Base-by-base conservation (phyloP, 2,888 invertebrate genomes). In the Boloria selene region DNA sequence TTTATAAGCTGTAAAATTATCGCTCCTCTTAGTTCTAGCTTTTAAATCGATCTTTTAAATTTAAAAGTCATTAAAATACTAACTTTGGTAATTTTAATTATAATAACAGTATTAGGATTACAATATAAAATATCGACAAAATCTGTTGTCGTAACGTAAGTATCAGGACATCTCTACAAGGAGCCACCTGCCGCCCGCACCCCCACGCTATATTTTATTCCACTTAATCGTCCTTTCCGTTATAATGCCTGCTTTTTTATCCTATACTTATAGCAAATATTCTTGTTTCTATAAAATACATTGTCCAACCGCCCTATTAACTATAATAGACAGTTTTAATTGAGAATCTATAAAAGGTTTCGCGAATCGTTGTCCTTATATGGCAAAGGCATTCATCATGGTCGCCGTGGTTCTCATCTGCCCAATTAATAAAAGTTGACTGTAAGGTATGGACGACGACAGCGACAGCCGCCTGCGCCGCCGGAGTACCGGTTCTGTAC, bases 291-390 rank as follows among this genome's bases (percentile, higher is more conserved):
- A 82, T 85, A 87, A 86, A 86, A 81, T 80, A 82, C 85, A 84
- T 77, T 79, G 87, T 85, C 84, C 81, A 82, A 80, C 81, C 84
- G 85, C 77, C 87, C 87, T 88, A 89, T 90, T 90, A 90, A 86
- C 87, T 87, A 88, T 90, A 90, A 90, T 91, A 91, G 88, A 92
- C 88, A 86, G 85, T 90, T 90, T 91, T 92, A 92, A 92, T 92
- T 91, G 90, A 88, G 90, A 91, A 90, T 90, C 90, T 91, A 92
- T 90, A 91, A 91, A 91, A 91, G 90, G 91, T 90, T 92, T 91
- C 84, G 90, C 88, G 85, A 88, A 90, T 84, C 83, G 86, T 77
- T 83, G 77, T 72, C 90, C 89, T 74, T 92, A 90, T 87, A 92
- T 77, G 91, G 91, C 70, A 76, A 81, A 86, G 81, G 86, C 86